Evolutionary conservation across 2,113 vertebrate species (phyloP), one percentile per base, ranked within the genome.

Genomic region (Syngnathus floridae): DNA sequence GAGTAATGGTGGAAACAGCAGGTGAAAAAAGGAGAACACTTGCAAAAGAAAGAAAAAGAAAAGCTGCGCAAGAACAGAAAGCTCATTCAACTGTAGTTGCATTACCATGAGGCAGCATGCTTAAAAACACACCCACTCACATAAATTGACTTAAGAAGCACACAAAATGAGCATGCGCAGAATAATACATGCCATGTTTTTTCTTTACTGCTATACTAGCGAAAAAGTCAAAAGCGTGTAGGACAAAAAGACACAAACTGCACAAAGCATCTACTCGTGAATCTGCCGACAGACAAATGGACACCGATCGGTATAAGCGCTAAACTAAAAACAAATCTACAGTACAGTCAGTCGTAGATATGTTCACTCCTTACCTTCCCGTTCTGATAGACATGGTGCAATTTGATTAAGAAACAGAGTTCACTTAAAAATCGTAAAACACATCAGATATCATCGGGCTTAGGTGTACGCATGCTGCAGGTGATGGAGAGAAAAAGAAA

Each of bases 311-410:
- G 79, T 64, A 72, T 61, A 67, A 67, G 43, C 64, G 73, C 70
- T 69, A 36, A 11, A 66, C 12, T 17, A 31, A 61, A 61, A 59
- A 73, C 69, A 73, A 43, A 78, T 81, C 66, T 67, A 68, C 46
- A 61, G 21, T 71, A 71, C 54, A 83, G 38, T 60, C 65, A 76
- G 40, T 64, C 67, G 54, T 52, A 71, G 62, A 51, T 68, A 36
- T 65, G 57, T 69, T 81, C 16, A 73, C 64, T 82, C 70, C 91
- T 92, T 91, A 92, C 90, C 91, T 92, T 92, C 82, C 91, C 91
- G 68, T 88, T 92, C 91, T 92, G 90, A 85, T 76, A 89, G 87
- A 89, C 89, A 88, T 77, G 87, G 82, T 90, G 85, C 87, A 85
- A 87, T 89, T 90, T 81, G 77, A 90, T 90, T 86, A 82, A 90